Evolutionary conservation across 2,113 vertebrate genomes (phyloP), one percentile per base, ranked within the genome.

Genomic region (Circaetus gallicus): DNA sequence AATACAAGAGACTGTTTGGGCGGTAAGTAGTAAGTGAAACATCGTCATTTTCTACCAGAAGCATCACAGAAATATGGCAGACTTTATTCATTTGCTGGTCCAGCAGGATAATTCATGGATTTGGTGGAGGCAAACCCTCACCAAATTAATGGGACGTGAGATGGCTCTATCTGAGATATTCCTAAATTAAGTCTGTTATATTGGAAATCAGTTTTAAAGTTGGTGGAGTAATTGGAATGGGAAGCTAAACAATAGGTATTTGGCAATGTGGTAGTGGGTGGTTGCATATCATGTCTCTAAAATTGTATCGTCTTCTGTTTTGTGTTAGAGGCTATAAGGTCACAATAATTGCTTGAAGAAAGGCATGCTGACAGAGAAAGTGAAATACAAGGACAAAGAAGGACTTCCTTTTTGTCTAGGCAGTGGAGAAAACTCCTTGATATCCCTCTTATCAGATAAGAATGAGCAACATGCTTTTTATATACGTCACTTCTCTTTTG

Each of bases 381-480:
- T 96, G 93, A 95, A 94, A 90, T 82, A 45, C 7, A 90, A 50
- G 94, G 95, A 95, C 82, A 73, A 78, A 88, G 69, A 85, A 91
- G 55, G 72, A 79, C 93, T 96, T 98, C 97, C 91, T 92, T 38
- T 90, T 4, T 95, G 89, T 95, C 82, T 93, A 86, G 66, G 87
- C 65, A 94, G 93, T 95, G 97, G 97, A 96, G 98, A 96, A 97
- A 98, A 97, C 90, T 97, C 97, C 98, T 96, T 58, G 93, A 91
- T 97, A 95, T 97, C 97, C 82, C 83, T 93, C 95, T 95, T 66
- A 97, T 94, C 93, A 86, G 76, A 73, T 93, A 78, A 94, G 69
- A 94, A 73, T 4, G 10, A 95, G 80, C 69, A 93, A 73, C 76
- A 59, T 50, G 90, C 61, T 79, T 88, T 93, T 86, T 80, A 42